phyloP scores from a whole-genome alignment of 2,797 vertebrate genomes.

The Oceanodroma leucorhoa region DNA sequence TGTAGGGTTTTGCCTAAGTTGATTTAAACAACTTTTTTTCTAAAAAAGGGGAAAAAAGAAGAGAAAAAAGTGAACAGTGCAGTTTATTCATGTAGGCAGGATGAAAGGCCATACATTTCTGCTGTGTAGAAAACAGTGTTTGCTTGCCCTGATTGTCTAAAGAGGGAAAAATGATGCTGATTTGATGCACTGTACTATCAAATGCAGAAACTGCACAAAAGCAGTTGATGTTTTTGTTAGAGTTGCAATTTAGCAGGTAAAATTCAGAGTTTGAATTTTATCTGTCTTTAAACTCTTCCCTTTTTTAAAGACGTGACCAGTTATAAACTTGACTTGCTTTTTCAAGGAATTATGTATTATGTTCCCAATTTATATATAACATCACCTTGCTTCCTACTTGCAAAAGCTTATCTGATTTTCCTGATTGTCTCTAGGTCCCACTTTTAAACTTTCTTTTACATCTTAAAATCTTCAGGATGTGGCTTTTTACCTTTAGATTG shows the following conservation, averaged over 20 bases:
- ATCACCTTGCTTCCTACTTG: not conserved
- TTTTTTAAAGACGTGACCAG: not conserved
- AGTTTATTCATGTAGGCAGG: not conserved
- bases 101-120: not conserved
- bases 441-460: not conserved
- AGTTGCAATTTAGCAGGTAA: not conserved
- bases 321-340: not conserved
- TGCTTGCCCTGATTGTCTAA: not conserved
- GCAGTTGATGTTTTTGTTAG: not conserved
- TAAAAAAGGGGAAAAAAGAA: not conserved
- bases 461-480: conserved; percentile 24
- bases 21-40: not conserved
- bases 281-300: not conserved
- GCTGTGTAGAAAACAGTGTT: not conserved
- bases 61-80: not conserved
- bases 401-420: not conserved
- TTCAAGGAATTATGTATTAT: accelerated
- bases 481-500: conserved; percentile 41
- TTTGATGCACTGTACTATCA: not conserved
- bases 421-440: not conserved
- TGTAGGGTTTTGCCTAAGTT: not conserved
- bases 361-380: not conserved
- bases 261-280: not conserved
- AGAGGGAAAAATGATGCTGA: not conserved
- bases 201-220: not conserved